A percentile compares a stretch with the other conserved stretches of the same genome.
phyloP scores from a whole-genome alignment of 2,113 vertebrate genomes.

The Ceyx margarethae region DNA sequence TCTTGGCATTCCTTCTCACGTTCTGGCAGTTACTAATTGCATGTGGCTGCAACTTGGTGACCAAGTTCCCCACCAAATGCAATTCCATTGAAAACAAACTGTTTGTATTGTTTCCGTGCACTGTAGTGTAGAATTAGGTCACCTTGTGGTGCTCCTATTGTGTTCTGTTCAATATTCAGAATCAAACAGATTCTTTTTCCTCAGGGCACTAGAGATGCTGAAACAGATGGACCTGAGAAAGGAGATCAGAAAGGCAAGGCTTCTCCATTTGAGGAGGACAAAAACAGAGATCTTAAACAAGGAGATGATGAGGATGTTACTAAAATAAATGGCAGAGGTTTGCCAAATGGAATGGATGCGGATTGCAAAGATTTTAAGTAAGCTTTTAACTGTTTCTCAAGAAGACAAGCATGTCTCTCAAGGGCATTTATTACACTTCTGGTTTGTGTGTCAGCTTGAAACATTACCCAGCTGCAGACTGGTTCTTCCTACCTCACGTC shows the following conservation, averaged over 20 bases:
- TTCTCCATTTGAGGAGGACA: slow-evolving; percentile 95
- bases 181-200: slow-evolving; percentile 79
- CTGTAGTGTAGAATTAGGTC: slow-evolving; percentile 71
- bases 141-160: slow-evolving; percentile 68
- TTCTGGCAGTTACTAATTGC: slow-evolving; percentile 66
- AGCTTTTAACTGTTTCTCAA: slow-evolving; percentile 77
- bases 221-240: slow-evolving; percentile 93
- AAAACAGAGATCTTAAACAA: slow-evolving; percentile 92
- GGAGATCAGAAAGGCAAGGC: slow-evolving; percentile 89
- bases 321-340: slow-evolving; percentile 92
- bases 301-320: slow-evolving; percentile 87
- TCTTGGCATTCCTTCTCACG: slow-evolving; percentile 55
- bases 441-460: slow-evolving; percentile 65
- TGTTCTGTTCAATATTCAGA: slow-evolving; percentile 75
- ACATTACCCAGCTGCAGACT: slow-evolving; percentile 43
- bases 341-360: slow-evolving; percentile 96
- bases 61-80: slow-evolving; percentile 58
- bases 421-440: slow-evolving; percentile 59
- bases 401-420: slow-evolving; percentile 66
- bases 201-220: slow-evolving; percentile 91
- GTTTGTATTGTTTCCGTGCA: slow-evolving; percentile 66
- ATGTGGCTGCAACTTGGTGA: slow-evolving; percentile 58
- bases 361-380: slow-evolving; percentile 99
- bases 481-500: slow-evolving; percentile 21
- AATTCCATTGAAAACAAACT: slow-evolving; percentile 54